A percentile compares a stretch with the other conserved stretches of the same genome.
Conservation (phyloP, 2,113 vertebrate species). For the Hiodon tergisus region DNA sequence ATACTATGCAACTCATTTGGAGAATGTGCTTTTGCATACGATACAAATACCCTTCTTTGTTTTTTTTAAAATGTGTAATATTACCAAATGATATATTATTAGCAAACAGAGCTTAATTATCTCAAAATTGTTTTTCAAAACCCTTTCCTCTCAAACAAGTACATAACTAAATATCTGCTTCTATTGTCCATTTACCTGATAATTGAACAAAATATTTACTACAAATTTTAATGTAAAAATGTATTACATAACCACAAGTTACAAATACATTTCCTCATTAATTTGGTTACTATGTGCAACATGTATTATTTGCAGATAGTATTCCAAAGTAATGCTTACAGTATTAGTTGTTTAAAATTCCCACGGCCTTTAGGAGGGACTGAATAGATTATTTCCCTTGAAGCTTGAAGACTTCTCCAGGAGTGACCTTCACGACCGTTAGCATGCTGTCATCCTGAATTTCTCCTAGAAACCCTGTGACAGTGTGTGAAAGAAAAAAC, state of each 20-base stretch:
- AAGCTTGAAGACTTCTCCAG: background rate
- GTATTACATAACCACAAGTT: no score
- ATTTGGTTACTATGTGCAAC: no score
- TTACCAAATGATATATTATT: background rate
- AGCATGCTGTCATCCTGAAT: slow-evolving; percentile 23
- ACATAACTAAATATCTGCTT: no score
- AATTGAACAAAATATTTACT: no score
- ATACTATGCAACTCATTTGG: background rate
- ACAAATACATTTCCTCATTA: no score
- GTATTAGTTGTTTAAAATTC: background rate
- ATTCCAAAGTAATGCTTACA: background rate
- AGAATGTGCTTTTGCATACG: background rate
- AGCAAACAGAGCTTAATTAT: no score
- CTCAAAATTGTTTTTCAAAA: no score
- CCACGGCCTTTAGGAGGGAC: background rate
- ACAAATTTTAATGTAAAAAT: no score
- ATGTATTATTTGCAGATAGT: background rate
- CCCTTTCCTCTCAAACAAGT: no score
- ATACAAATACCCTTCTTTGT: background rate
- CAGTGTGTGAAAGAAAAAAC: slow-evolving; percentile 21
- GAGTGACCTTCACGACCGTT: slow-evolving; percentile 24
- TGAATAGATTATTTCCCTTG: slow-evolving; percentile 2
- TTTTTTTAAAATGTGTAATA: background rate
- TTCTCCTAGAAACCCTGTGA: slow-evolving; percentile 17
- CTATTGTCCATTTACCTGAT: no score